Evolutionary conservation across 2,113 vertebrate species (phyloP), one percentile per base, ranked within the genome.

Genomic region (Brachirus orientalis): DNA sequence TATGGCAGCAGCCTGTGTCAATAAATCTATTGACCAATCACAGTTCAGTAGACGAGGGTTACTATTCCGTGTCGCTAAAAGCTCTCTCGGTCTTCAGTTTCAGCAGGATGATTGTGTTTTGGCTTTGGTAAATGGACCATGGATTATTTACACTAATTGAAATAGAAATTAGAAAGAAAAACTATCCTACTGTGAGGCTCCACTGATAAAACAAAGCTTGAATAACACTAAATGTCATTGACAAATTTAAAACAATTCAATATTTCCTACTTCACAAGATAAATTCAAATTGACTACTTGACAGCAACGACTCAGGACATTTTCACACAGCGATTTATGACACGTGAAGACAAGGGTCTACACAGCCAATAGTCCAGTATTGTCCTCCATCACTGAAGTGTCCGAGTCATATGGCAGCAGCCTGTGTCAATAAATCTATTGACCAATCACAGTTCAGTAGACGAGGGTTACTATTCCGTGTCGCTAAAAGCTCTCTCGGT

Each of bases 101-200:
- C 54, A 38, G 62, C 47, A 1, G 45, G 46, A 40, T 1, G 53
- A 36, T 6, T 13, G 18, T 76, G 81, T 88, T 80, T 86, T 37
- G 67, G 69, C 69, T 77, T 62, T 10, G 28, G 46, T 63, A 76
- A 89, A 87, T 69, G 64, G 63, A 60, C 79, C 84, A 41, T 67
- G 77, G 75, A 56, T 75, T 63, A 76, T 74, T 80, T 67, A 43
- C 5, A 52, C 58, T 81, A n/a, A n/a, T n/a, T n/a, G n/a, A n/a
- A n/a, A n/a, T n/a, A n/a, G n/a, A n/a, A n/a, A n/a, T n/a, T n/a
- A n/a, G n/a, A 28, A 28, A 28, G 28, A 28, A 28, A 28, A 28
- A 28, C 28, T 6, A 4, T 28, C 28, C 28, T 28, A 3, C 28
- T 28, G 28, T 28, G 28, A 28, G 28, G 28, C 3, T 28, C 6